Evolutionary conservation across 2,113 vertebrate species (phyloP).

Genomic region (Lucifuga dentata): DNA sequence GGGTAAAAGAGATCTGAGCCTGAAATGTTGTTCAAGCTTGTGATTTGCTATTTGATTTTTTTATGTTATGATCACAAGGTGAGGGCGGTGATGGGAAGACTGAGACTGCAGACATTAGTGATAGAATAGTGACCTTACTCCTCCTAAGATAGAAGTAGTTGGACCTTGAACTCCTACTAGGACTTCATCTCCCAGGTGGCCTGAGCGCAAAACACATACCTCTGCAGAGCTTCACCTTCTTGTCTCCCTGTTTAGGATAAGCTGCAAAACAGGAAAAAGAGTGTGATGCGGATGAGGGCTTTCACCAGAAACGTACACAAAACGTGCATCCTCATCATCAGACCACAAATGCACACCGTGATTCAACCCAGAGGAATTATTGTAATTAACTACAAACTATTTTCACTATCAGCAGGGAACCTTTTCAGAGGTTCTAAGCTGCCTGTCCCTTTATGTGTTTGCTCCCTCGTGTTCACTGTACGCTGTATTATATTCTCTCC

Average conservation of each 20-base stretch:
- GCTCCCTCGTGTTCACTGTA: constrained; percentile 46
- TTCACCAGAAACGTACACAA: constrained; percentile 17
- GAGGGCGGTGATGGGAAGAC: not conserved
- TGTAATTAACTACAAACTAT: constrained; percentile 52
- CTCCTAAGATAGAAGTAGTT: not conserved
- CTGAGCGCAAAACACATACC: not conserved
- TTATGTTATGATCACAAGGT: constrained; percentile 22
- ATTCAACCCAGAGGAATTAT: constrained; percentile 52
- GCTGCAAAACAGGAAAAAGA: constrained; percentile 20
- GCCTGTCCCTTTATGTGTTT: constrained; percentile 52
- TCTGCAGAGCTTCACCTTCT: no score
- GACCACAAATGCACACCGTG: constrained; percentile 38
- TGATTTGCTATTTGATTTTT: constrained; percentile 44
- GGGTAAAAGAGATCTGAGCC: constrained; percentile 34
- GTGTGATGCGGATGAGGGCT: constrained; percentile 5
- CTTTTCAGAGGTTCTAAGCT: constrained; percentile 33
- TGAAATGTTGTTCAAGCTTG: constrained; percentile 39
- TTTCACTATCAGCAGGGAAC: constrained; percentile 50
- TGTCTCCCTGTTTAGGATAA: no score
- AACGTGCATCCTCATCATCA: constrained; percentile 44
- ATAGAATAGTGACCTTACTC: constrained; percentile 1
- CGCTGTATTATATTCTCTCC: constrained; percentile 40
- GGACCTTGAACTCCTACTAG: no score
- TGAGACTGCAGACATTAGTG: not conserved
- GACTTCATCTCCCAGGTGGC: not conserved